Evolutionary conservation across 2,888 invertebrate genomes (phyloP), one percentile per base, ranked within the genome.

Genomic region (Orchesella flavescens): DNA sequence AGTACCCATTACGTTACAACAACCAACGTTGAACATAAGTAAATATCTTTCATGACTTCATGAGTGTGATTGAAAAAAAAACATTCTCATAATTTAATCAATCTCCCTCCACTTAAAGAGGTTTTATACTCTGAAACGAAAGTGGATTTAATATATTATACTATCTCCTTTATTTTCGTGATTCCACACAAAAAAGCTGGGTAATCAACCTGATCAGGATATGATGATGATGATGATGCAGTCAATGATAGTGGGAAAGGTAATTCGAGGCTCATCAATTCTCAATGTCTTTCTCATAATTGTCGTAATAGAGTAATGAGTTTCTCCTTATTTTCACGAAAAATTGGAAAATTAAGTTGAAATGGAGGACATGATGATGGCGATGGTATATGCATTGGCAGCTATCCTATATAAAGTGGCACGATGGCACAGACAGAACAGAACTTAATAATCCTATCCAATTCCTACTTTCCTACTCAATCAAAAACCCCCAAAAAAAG

Each of bases 271-370:
- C 63, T 72, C 63, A 71, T 78, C 53, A 71, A 43, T 71, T 57
- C n/a, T 59, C 12, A 9, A 63, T 78, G 59, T 53, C 63, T 63
- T 65, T 63, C 65, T 78, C 78, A 78, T 68, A 10, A 21, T 69
- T 34, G 53, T 2, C 23, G 61, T 78, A 72, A 78, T 63, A 17
- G 71, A 78, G 43, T 44, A 78, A 78, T 72, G 55, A 69, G 49
- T 68, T 69, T 76, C 34, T 61, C 15, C 61, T 24, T 71, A 21
- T 77, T 68, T 75, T 65, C 17, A 69, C 49, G 46, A 19, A 69
- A 77, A 69, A 77, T 66, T 69, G 61, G 69, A 71, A 78, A 71
- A 63, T 69, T 44, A 77, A 68, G 65, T 21, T 75, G 44, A 61
- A 23, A 21, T 21, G 61, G 61, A 61, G 61, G 61, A 61, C 21